Percentiles rank a stretch among this genome's conserved stretches.
These are phyloP conservation scores for Hirtodrosophila alboralis DNA, from an alignment of 2,888 invertebrate genomes.

Conservation along the genomic window DNA sequence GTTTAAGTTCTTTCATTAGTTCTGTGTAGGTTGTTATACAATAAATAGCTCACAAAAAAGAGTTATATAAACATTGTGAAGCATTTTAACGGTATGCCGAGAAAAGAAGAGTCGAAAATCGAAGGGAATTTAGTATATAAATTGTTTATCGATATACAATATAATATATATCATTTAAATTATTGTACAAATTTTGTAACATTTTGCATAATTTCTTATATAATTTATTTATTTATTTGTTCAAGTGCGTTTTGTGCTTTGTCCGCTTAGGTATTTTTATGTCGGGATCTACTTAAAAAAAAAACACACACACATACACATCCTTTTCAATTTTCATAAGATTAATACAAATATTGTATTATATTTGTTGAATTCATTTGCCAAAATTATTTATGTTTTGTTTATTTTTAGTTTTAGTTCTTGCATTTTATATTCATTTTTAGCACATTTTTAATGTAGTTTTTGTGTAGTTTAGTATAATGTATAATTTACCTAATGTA, in stretches of 20 bases:
- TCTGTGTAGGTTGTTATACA: conserved; percentile 46
- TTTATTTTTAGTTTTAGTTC: conserved; percentile 2
- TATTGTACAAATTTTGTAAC: conserved; percentile 67
- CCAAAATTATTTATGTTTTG: conserved; percentile 38
- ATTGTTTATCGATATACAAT: conserved; percentile 33
- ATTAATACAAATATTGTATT: conserved; percentile 45
- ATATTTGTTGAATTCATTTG: conserved; percentile 11
- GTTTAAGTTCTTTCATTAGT: conserved; percentile 24
- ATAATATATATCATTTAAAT: conserved; percentile 44
- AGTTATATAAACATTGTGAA: conserved; percentile 39
- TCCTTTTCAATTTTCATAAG: conserved; percentile 37
- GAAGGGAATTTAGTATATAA: conserved; percentile 36
- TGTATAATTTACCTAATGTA: conserved; percentile 68
- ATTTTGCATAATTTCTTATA: conserved; percentile 42
- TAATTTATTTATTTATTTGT: conserved; percentile 27
- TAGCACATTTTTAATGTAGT: conserved; percentile 51
- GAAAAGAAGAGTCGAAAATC: conserved; percentile 42
- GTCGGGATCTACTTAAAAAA: conserved; percentile 38
- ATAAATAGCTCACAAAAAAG: conserved; percentile 55
- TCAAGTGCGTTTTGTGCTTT: conserved; percentile 54
- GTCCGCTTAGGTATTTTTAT: conserved; percentile 24
- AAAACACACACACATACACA: conserved; percentile 12
- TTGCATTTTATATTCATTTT: conserved; percentile 21
- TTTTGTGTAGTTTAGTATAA: conserved; percentile 31
- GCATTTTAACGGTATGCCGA: conserved; percentile 38